Base-by-base conservation (phyloP, 2,113 vertebrate genomes). In the Scomber scombrus region DNA sequence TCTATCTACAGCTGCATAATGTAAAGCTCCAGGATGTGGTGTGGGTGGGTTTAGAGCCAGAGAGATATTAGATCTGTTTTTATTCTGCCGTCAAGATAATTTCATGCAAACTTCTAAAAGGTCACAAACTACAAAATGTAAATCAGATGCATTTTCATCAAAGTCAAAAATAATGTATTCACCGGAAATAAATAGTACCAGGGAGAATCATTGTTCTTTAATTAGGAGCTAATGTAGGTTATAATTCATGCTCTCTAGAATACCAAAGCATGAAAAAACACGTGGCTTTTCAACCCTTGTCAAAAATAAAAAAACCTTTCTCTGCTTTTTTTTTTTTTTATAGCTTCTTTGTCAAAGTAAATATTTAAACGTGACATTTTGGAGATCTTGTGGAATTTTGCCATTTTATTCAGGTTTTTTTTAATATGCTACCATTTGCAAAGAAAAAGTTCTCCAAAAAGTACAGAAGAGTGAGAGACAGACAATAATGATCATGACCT, bases 51-150 rank as follows among this genome's bases (percentile, higher is more conserved):
- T 60, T 43, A 73, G 34, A 60, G 54, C 14, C 69, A 29, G 31
- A 54, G 1, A 63, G 23, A 70, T n/a, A 19, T 57, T 29, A 43
- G 56, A 19, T 66, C 18, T 55, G 29, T 47, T 71, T 63, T 69
- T 71, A 70, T 18, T 84, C 19, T 40, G 50, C 68, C 47, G 75
- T 82, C 69, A 75, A 66, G 18, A 75, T n/a, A 77, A 80, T 80
- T 86, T 75, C 57, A 75, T 54, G 76, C 56, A 82, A 74, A 77
- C 47, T 16, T 78, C 8, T 77, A 43, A 78, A 81, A 80, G 61
- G 69, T 77, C 75, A 74, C 16, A 3, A 70, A 72, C 19, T 50
- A 64, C 21, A 76, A 80, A 67, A 81, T 66, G 50, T 21, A 75
- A 72, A 83, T 69, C 8, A 55, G 57, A 31, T 71, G 52, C 49